These are phyloP conservation scores for Amphipoea lucens DNA, from an alignment of 2,888 invertebrate species.

Conservation along the genomic window DNA sequence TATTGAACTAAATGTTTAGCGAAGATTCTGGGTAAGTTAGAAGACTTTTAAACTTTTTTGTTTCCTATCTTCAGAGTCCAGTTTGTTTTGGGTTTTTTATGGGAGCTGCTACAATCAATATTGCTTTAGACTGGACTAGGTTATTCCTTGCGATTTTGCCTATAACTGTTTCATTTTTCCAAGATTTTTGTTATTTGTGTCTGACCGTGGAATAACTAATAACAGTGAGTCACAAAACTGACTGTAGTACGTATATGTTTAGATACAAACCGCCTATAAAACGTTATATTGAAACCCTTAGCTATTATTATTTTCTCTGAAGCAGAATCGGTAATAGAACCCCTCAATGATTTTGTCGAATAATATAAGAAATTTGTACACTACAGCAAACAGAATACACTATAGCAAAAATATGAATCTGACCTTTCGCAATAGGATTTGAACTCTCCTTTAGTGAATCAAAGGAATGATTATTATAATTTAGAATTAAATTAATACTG, in stretches of 20 bases:
- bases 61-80: background rate
- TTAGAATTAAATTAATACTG: slow-evolving; percentile 33
- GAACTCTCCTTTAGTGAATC: background rate
- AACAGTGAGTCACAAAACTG: background rate
- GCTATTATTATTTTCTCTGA: background rate
- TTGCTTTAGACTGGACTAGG: background rate
- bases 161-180: background rate
- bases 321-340: background rate
- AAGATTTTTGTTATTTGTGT: background rate
- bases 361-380: background rate
- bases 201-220: background rate
- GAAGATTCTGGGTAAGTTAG: background rate
- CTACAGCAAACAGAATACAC: background rate
- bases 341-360: background rate
- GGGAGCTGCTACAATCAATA: background rate
- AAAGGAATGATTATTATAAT: background rate
- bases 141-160: background rate
- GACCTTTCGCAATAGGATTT: background rate
- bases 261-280: background rate
- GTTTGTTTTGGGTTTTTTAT: background rate
- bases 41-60: background rate
- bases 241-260: background rate
- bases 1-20: slow-evolving; percentile 6
- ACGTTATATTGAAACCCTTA: background rate
- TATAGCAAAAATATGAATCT: background rate